These are phyloP conservation scores for Celastrina argiolus DNA, from an alignment of 2,888 invertebrate species.

Conservation along the genomic window DNA sequence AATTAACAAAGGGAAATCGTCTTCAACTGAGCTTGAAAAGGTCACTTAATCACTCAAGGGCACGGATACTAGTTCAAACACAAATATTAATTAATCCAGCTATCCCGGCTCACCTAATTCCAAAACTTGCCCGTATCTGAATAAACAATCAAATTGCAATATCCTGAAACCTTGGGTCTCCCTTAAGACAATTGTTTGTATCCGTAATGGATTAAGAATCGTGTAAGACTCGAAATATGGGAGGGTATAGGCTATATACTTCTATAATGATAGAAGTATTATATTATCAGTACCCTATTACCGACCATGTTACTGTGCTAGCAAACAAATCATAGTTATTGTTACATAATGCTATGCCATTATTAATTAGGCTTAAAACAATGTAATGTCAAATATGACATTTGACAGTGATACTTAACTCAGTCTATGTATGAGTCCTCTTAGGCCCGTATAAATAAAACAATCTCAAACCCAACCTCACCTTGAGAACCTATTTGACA, in stretches of 20 bases:
- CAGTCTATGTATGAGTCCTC: too few species aligned
- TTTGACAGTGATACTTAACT: too few species aligned
- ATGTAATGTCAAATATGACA: too few species aligned
- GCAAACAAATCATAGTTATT: not conserved
- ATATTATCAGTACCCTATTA: too few species aligned
- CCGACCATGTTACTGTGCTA: not conserved
- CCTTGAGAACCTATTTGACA: too few species aligned
- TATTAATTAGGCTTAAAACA: too few species aligned
- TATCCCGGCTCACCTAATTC: conserved; percentile 69
- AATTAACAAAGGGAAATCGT: conserved; percentile 44
- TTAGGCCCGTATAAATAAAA: too few species aligned
- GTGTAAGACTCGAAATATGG: conserved; percentile 5
- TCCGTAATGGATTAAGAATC: conserved; percentile 21
- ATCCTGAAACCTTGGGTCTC: conserved; percentile 36
- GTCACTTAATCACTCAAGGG: conserved; percentile 71
- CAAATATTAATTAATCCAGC: conserved; percentile 75
- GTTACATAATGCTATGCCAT: too few species aligned
- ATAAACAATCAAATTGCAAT: conserved; percentile 70
- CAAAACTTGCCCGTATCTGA: conserved; percentile 69
- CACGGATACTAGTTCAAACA: conserved; percentile 68
- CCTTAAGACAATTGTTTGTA: conserved; percentile 24
- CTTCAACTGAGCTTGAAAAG: conserved; percentile 53
- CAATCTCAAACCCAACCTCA: too few species aligned
- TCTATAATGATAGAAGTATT: not conserved
- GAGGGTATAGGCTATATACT: not conserved